A percentile compares a stretch with the other conserved stretches of the same genome.
These are phyloP conservation scores for Parascotia fuliginaria DNA, from an alignment of 2,888 invertebrate genomes.

Conservation along the genomic window DNA sequence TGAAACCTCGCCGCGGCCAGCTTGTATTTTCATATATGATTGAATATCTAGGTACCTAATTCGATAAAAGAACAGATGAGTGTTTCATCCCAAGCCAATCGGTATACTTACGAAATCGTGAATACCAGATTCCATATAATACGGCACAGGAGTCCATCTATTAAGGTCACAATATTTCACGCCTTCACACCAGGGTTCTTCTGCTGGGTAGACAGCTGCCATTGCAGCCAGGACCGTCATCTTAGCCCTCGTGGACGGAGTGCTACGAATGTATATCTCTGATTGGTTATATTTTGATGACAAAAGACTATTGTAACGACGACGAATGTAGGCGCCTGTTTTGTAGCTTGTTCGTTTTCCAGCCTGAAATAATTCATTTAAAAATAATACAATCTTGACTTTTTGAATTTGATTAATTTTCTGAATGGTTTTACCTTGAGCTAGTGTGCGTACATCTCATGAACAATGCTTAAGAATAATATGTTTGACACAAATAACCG, in stretches of 20 bases:
- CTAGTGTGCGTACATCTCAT: too few species aligned
- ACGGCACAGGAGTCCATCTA: constrained; percentile 59
- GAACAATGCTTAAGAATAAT: too few species aligned
- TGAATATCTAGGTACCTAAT: too few species aligned
- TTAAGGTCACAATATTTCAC: constrained; percentile 29
- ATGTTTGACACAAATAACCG: too few species aligned
- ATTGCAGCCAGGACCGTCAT: constrained; percentile 58
- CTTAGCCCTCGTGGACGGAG: constrained; percentile 60
- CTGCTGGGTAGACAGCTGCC: constrained; percentile 52
- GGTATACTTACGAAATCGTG: constrained; percentile 11
- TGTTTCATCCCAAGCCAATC: too few species aligned
- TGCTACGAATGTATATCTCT: constrained; percentile 61
- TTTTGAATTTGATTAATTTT: too few species aligned
- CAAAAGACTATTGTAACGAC: constrained; percentile 51
- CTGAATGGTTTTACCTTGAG: too few species aligned
- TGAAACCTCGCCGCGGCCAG: too few species aligned
- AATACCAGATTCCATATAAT: constrained; percentile 44
- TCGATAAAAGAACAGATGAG: too few species aligned
- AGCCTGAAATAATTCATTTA: too few species aligned
- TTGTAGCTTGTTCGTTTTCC: constrained; percentile 50
- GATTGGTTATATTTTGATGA: constrained; percentile 54
- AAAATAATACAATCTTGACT: too few species aligned
- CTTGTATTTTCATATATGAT: too few species aligned
- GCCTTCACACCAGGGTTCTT: not conserved
- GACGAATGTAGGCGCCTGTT: constrained; percentile 47